These are phyloP conservation scores for Perizoma affinitatum DNA, from an alignment of 2,888 invertebrate species.

Conservation along the genomic window DNA sequence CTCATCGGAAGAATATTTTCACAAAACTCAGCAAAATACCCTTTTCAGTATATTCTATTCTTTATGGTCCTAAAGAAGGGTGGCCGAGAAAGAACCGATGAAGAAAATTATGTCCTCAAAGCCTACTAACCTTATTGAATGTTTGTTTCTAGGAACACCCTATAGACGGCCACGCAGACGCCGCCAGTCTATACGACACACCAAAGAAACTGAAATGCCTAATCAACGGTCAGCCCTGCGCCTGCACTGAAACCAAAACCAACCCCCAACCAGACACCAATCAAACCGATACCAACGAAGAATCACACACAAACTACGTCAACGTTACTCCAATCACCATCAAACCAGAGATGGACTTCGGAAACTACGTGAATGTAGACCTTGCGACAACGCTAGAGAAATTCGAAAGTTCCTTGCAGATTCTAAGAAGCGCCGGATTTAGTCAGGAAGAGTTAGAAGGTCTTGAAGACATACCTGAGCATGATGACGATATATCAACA, in stretches of 20 bases:
- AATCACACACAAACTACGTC: constrained; percentile 78
- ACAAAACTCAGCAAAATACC: too few relatives aligned
- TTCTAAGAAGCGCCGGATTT: constrained; percentile 85
- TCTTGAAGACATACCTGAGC: constrained; percentile 75
- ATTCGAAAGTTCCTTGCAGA: constrained; percentile 90
- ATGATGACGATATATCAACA: constrained; percentile 73
- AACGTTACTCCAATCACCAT: constrained; percentile 72
- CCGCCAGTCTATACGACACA: constrained; percentile 88
- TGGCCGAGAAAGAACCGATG: too few relatives aligned
- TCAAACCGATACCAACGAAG: constrained; percentile 60
- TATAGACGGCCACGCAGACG: constrained; percentile 57
- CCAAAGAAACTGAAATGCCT: constrained; percentile 90
- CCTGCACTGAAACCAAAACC: constrained; percentile 85
- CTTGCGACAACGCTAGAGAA: constrained; percentile 90
- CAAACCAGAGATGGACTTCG: constrained; percentile 67
- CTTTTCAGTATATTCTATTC: too few relatives aligned
- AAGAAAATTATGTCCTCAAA: not conserved
- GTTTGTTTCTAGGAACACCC: constrained; percentile 71
- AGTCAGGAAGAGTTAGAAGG: constrained; percentile 82
- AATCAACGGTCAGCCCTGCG: constrained; percentile 82
- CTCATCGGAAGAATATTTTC: too few relatives aligned
- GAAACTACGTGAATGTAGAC: constrained; percentile 90
- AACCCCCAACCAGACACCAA: constrained; percentile 57
- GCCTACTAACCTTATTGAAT: not conserved
- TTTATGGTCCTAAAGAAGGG: too few relatives aligned